phyloP scores from a whole-genome alignment of 2,888 invertebrate genomes.

The Gisinianus flammeolus region DNA sequence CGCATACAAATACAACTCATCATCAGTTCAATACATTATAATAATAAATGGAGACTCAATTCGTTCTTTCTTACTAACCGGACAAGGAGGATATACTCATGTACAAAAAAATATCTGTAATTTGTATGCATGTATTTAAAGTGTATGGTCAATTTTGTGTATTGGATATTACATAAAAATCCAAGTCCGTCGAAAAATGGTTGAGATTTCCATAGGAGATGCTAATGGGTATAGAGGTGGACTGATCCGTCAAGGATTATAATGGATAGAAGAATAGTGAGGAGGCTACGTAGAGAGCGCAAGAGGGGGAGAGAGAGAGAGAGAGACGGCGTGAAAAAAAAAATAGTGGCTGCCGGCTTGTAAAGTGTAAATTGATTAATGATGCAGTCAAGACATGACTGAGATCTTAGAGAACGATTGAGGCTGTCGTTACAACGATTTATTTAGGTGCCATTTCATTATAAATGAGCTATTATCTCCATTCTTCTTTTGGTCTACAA shows the following conservation, averaged over 20 bases:
- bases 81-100: no score
- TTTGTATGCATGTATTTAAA: no score
- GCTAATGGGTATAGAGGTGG: slow-evolving; percentile 18
- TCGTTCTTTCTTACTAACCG: no score
- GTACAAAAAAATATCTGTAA: no score
- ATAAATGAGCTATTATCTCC: slow-evolving; percentile 42
- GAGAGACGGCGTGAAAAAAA: slow-evolving; percentile 2
- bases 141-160: neutral
- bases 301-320: neutral
- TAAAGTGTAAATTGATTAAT: slow-evolving; percentile 49
- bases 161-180: neutral
- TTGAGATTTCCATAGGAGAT: slow-evolving; percentile 7
- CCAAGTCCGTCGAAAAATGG: neutral
- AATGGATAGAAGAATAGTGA: slow-evolving; percentile 22
- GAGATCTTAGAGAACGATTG: slow-evolving; percentile 44
- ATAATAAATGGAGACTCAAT: neutral
- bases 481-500: slow-evolving; percentile 5
- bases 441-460: slow-evolving; percentile 46
- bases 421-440: slow-evolving; percentile 45
- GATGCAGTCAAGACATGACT: slow-evolving; percentile 44
- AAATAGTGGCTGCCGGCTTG: slow-evolving; percentile 41
- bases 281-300: neutral
- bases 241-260: neutral
- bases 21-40: neutral
- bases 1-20: neutral